A percentile compares a stretch with the other conserved stretches of the same genome.
phyloP scores from a whole-genome alignment of 2,113 vertebrate genomes.

The Mandrillus leucophaeus region DNA sequence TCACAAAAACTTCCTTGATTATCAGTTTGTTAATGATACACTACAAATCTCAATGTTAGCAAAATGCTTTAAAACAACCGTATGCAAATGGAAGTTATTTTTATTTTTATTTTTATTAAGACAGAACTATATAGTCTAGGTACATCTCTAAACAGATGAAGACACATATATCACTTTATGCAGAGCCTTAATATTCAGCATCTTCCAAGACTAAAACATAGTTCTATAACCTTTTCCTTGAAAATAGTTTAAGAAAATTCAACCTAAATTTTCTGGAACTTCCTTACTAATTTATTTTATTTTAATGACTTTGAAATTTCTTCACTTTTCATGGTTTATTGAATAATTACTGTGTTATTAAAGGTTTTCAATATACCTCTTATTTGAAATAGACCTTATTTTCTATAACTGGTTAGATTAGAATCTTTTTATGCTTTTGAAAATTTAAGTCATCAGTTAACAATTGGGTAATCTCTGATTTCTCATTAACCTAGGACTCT shows the following conservation, averaged over 20 bases:
- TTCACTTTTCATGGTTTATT: not conserved
- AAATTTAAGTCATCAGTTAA: not conserved
- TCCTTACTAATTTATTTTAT: not conserved
- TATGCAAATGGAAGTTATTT: not conserved
- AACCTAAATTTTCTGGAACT: not conserved
- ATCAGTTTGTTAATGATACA: not conserved
- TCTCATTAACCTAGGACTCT: not conserved
- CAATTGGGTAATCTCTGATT: not conserved
- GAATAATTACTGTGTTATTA: not conserved
- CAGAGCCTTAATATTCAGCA: not conserved
- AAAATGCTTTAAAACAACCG: not conserved
- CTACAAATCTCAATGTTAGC: not conserved
- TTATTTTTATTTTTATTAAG: not conserved
- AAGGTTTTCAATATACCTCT: not conserved
- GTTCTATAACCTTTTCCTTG: not conserved
- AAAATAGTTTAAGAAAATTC: not conserved
- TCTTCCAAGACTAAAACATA: not conserved
- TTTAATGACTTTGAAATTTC: not conserved
- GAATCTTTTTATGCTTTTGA: not conserved
- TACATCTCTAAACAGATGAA: not conserved
- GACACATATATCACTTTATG: not conserved
- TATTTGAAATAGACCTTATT: not conserved
- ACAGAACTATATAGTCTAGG: not conserved
- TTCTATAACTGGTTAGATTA: not conserved
- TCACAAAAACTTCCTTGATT: not conserved